phyloP scores from a whole-genome alignment of 2,113 vertebrate genomes.

The Benitochromis conjunctus region DNA sequence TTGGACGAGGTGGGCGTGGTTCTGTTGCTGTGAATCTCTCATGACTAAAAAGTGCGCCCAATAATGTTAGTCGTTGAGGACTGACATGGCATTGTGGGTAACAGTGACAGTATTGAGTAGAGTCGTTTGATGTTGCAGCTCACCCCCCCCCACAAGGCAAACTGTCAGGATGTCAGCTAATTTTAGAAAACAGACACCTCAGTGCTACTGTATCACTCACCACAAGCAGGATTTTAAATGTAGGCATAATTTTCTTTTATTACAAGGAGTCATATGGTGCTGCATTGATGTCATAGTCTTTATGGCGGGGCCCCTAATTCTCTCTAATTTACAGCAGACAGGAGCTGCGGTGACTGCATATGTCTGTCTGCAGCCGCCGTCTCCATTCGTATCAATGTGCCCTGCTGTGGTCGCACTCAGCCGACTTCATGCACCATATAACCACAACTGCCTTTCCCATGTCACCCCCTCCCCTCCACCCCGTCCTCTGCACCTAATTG shows the following conservation, averaged over 20 bases:
- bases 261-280: constrained; percentile 30
- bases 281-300: constrained; percentile 61
- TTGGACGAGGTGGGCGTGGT: constrained; percentile 43
- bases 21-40: background rate
- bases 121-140: background rate
- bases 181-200: constrained; percentile 34
- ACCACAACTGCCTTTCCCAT: constrained; percentile 35
- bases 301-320: constrained; percentile 44
- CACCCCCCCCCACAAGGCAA: background rate
- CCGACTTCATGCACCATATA: background rate
- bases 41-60: constrained; percentile 3
- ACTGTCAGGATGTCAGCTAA: constrained; percentile 6
- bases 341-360: constrained; percentile 42
- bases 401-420: constrained; percentile 12
- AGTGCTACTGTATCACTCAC: constrained; percentile 24
- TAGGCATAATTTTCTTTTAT: constrained; percentile 54
- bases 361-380: constrained; percentile 10
- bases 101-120: background rate
- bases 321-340: constrained; percentile 56
- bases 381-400: background rate
- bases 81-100: constrained; percentile 1
- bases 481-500: background rate
- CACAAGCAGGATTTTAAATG: constrained; percentile 16
- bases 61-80: background rate
- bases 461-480: background rate